Evolutionary conservation across 1,140 invertebrate genomes (phyloP).

Genomic region (Mya arenaria): DNA sequence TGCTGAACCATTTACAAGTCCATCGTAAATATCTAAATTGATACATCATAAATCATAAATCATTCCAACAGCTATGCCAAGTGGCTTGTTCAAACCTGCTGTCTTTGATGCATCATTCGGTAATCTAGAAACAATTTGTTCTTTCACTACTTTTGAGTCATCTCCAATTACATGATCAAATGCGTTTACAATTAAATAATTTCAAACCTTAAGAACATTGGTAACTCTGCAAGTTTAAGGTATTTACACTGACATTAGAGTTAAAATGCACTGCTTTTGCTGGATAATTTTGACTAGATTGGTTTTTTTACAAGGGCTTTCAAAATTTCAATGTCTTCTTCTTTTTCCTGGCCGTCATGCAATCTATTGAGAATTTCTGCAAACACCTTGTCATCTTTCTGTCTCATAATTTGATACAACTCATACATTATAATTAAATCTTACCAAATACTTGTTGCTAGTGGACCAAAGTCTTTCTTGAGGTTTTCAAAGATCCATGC

Average conservation of each 20-base stretch:
- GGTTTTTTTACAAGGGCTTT: background rate
- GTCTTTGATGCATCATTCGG: background rate
- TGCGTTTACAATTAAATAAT: background rate
- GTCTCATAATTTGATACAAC: slow-evolving; percentile 63
- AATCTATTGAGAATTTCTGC: slow-evolving; percentile 58
- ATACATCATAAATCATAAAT: too few relatives aligned
- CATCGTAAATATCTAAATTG: slow-evolving; percentile 20
- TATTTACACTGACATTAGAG: background rate
- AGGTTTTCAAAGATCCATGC: slow-evolving; percentile 59
- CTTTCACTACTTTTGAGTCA: background rate
- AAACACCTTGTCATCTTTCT: slow-evolving; percentile 61
- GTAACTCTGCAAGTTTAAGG: background rate
- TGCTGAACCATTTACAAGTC: slow-evolving; percentile 27
- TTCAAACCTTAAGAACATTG: background rate
- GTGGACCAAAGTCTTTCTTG: slow-evolving; percentile 6
- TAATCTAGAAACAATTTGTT: background rate
- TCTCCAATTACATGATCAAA: background rate
- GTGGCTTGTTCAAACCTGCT: background rate
- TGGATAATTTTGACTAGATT: background rate
- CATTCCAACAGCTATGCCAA: too few relatives aligned
- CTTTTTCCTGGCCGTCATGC: slow-evolving; percentile 28
- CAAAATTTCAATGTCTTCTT: slow-evolving; percentile 28
- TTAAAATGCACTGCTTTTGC: background rate
- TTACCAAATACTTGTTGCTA: slow-evolving; percentile 62
- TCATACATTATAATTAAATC: slow-evolving; percentile 59